A percentile compares a stretch with the other conserved stretches of the same genome.
These are phyloP conservation scores for Drosophila kohkoa DNA, from an alignment of 1,140 invertebrate species.

Conservation along the genomic window DNA sequence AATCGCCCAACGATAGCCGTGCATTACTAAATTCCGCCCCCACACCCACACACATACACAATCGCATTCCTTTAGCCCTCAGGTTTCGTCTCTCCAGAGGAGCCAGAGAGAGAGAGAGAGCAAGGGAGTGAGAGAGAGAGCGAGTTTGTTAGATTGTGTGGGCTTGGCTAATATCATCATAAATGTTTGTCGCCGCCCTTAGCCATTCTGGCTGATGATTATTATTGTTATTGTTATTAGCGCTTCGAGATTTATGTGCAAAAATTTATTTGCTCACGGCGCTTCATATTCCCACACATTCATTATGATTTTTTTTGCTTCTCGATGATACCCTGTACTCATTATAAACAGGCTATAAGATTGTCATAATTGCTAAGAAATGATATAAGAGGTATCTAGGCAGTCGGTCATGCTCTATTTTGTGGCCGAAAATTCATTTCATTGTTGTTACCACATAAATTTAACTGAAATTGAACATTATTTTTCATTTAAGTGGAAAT, in stretches of 20 bases:
- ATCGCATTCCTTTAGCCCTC: no score
- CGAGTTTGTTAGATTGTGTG: constrained; percentile 5
- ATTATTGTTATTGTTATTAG: constrained; percentile 83
- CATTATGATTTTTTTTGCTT: background rate
- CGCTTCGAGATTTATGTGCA: constrained; percentile 69
- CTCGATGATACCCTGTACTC: constrained; percentile 3
- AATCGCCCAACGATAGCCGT: constrained; percentile 71
- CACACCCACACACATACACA: no score
- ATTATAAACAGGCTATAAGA: background rate
- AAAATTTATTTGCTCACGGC: constrained; percentile 66
- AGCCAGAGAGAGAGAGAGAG: no score
- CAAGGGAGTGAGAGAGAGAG: no score
- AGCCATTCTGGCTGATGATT: constrained; percentile 65
- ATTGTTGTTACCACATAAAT: constrained; percentile 49
- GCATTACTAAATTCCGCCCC: constrained; percentile 33
- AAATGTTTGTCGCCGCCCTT: constrained; percentile 56
- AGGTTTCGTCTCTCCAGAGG: no score
- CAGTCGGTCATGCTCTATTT: background rate
- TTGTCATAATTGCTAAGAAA: background rate
- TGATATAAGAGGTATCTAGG: background rate
- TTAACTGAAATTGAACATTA: constrained; percentile 78
- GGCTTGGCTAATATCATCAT: constrained; percentile 41
- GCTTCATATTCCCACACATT: constrained; percentile 6
- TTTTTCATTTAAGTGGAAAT: constrained; percentile 83
- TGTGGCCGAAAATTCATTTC: background rate